Conservation (phyloP, 2,113 vertebrate genomes). For the Lipophrys pholis region DNA sequence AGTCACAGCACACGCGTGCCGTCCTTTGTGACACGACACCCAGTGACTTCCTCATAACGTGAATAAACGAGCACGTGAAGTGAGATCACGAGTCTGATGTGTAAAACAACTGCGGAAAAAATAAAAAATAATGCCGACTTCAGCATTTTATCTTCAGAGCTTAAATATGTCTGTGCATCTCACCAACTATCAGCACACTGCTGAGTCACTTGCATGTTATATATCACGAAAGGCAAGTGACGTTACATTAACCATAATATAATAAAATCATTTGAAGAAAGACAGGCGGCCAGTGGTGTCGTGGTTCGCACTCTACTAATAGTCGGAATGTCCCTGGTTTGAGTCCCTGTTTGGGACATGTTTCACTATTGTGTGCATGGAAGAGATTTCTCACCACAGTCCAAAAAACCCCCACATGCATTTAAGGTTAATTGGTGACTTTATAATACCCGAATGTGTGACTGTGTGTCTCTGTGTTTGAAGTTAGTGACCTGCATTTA, state of each 20-base stretch:
- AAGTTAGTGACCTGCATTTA: no score
- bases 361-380: no score
- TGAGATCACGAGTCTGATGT: constrained; percentile 45
- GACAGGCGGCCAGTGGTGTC: no score
- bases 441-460: no score
- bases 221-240: not conserved
- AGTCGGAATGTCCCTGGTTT: no score
- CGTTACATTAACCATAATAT: not conserved
- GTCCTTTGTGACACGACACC: constrained; percentile 3
- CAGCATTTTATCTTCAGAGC: constrained; percentile 15
- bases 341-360: no score
- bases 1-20: constrained; percentile 22
- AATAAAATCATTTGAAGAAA: not conserved
- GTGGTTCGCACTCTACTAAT: no score
- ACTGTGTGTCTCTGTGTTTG: no score
- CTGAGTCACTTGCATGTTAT: not conserved
- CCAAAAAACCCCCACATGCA: no score
- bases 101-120: constrained; percentile 35
- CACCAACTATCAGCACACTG: not conserved
- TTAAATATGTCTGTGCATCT: constrained; percentile 26
- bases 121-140: constrained; percentile 40
- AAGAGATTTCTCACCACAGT: no score
- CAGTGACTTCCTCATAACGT: constrained; percentile 53
- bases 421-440: no score
- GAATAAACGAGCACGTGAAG: constrained; percentile 51